Base-by-base conservation (phyloP, 2,888 invertebrate species). In the Temnothorax unifasciatus region DNA sequence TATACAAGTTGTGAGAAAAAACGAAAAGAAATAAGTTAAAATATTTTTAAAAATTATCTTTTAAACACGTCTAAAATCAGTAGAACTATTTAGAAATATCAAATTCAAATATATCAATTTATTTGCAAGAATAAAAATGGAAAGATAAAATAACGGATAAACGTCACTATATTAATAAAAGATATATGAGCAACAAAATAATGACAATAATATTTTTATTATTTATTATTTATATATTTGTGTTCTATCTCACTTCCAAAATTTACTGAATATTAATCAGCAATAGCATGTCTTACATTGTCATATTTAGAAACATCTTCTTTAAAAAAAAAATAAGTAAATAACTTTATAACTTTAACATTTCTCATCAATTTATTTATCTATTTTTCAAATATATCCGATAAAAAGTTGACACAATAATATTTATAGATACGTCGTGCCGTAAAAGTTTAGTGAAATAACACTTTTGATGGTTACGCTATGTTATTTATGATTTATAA, bases 371-470 rank as follows among this genome's bases (percentile, higher is more conserved):
- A 25, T 64, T 52, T 41, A 18, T 59, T 3, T 50, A 41, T 41
- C n/a, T 15, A 54, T 29, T 66, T 52, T 66, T 9, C 5, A 52
- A 54, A 29, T 9, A 63, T 50, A 63, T 21, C 15, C 25, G 15
- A 6, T 52, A 47, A 18, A 54, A 41, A n/a, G 29, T 63, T 76
- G 54, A 76, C 3, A 13, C 52, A 38, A 50, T 63, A 76, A 66
- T 15, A 66, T 57, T 66, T 76, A 25, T 2, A 25, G 41, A 69
- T 29, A 15, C 38, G 15, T 21, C 44, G n/a, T 6, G n/a, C 18
- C 3, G 34, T 69, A 59, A 79, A 71, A 71, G 47, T 79, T 79
- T 57, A 57, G 34, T 21, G 21, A 77, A 68, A 68, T 54, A 68
- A n/a, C 29, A 71, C 57, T 54, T 52, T 29, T 50, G 74, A 71